Percentiles rank a stretch among this genome's conserved stretches.
phyloP scores from a whole-genome alignment of 2,113 vertebrate genomes.

The Muntiacus reevesi region DNA sequence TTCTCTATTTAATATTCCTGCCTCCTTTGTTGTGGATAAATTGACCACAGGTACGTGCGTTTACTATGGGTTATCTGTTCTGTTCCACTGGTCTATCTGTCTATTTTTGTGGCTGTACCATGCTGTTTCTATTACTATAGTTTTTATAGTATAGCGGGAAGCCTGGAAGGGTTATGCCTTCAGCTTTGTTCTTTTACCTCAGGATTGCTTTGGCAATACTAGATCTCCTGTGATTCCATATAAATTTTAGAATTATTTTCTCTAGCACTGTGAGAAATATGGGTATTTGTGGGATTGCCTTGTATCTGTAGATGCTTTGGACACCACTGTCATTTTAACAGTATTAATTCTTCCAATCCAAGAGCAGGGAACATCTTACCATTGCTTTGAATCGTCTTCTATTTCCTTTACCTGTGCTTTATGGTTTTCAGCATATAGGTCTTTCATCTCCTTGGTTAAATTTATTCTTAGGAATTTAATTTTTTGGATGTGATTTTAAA shows the following conservation, averaged over 20 bases:
- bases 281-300: background rate
- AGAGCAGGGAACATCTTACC: background rate
- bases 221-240: background rate
- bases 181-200: background rate
- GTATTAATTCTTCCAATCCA: background rate
- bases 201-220: background rate
- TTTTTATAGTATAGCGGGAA: background rate
- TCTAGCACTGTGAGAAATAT: background rate
- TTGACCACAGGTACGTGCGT: background rate
- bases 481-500: background rate
- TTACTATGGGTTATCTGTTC: background rate
- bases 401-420: background rate
- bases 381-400: background rate
- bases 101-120: background rate
- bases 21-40: background rate
- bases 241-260: background rate
- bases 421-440: background rate
- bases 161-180: background rate
- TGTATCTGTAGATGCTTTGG: background rate
- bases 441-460: background rate
- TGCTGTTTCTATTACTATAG: background rate
- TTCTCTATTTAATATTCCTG: background rate
- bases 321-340: background rate
- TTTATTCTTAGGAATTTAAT: background rate
- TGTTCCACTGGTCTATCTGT: background rate